phyloP scores from a whole-genome alignment of 2,888 invertebrate species.

The Tenthredo livida region DNA sequence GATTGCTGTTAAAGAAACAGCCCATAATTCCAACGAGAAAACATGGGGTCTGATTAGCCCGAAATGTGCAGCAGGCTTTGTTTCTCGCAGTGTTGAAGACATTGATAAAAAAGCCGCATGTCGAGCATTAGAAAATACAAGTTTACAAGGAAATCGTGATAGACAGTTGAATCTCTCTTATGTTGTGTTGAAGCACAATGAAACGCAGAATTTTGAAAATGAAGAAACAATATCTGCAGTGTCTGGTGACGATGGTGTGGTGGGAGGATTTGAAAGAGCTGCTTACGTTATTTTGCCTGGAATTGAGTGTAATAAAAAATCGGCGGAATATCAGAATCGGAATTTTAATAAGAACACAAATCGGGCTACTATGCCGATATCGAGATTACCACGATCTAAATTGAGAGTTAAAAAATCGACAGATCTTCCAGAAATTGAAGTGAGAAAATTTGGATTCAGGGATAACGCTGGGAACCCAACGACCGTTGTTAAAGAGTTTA shows the following conservation, averaged over 20 bases:
- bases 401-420: conserved; percentile 34
- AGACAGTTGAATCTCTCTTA: conserved; percentile 46
- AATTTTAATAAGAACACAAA: neutral
- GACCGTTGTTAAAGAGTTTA: conserved; percentile 23
- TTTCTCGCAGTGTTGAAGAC: neutral
- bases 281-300: conserved; percentile 13
- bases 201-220: neutral
- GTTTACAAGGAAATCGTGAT: neutral
- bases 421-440: conserved; percentile 27
- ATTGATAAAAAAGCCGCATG: neutral
- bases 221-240: neutral
- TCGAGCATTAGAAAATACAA: neutral
- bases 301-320: neutral
- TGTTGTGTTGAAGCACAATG: conserved; percentile 19
- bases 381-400: conserved; percentile 36
- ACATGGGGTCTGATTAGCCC: neutral
- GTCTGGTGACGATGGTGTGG: neutral
- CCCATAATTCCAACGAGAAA: neutral
- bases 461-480: conserved; percentile 28
- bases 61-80: neutral
- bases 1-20: neutral
- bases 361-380: conserved; percentile 44
- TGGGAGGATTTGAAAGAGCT: conserved; percentile 16
- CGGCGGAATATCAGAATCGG: neutral
- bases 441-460: conserved; percentile 57